A percentile compares a stretch with the other conserved stretches of the same genome.
phyloP scores from a whole-genome alignment of 2,797 vertebrate species.

The Sus cebifrons region DNA sequence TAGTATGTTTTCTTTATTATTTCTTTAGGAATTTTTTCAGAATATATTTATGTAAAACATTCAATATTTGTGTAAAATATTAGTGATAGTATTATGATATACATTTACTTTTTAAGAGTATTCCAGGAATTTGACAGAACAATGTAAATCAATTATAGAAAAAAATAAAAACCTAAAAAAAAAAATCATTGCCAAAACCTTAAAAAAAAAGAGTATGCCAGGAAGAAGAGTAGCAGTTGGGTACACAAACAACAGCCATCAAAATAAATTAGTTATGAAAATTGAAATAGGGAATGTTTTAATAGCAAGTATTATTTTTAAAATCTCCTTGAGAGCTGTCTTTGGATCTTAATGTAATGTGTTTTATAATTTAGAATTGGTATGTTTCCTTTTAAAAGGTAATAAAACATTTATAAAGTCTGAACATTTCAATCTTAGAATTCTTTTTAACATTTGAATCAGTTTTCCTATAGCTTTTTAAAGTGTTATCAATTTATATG shows the following conservation, averaged over 20 bases:
- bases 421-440: conserved; percentile 57
- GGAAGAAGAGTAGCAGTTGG: neutral
- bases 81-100: neutral
- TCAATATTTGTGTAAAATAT: conserved; percentile 37
- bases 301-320: conserved; percentile 41
- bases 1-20: neutral
- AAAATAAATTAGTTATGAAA: conserved; percentile 34
- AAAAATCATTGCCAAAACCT: too few species aligned
- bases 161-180: too few species aligned
- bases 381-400: conserved; percentile 64
- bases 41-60: neutral
- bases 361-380: conserved; percentile 30
- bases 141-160: too few species aligned
- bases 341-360: conserved; percentile 38
- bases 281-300: conserved; percentile 58
- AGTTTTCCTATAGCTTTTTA: conserved; percentile 60
- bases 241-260: neutral
- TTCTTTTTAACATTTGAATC: conserved; percentile 63
- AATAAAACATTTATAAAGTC: conserved; percentile 46
- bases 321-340: conserved; percentile 53
- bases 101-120: conserved; percentile 40
- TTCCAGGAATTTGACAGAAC: neutral
- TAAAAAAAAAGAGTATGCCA: neutral
- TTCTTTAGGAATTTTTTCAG: conserved; percentile 45
- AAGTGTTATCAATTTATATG: conserved; percentile 29